A percentile compares a stretch with the other conserved stretches of the same genome.
These are phyloP conservation scores for Drosophila sucinea DNA, from an alignment of 1,140 invertebrate genomes.

Conservation along the genomic window DNA sequence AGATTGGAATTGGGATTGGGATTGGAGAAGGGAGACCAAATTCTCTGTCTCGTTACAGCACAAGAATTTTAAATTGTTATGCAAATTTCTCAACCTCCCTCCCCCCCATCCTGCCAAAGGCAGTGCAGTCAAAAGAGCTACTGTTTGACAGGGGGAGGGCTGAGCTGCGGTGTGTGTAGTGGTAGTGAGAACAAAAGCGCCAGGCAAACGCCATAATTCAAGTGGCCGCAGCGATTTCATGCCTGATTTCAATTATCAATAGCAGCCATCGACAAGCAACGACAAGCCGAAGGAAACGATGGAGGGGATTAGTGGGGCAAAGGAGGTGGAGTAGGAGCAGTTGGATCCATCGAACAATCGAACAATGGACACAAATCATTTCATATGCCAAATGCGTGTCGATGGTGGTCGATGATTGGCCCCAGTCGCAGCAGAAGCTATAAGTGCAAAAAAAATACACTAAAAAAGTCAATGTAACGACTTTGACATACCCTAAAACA, in stretches of 20 bases:
- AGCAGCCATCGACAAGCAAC: conserved; percentile 65
- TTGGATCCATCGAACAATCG: conserved; percentile 52
- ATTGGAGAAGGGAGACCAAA: neutral
- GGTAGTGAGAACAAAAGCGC: conserved; percentile 75
- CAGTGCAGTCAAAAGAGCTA: conserved; percentile 18
- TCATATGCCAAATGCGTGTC: conserved; percentile 71
- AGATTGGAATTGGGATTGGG: neutral
- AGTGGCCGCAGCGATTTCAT: conserved; percentile 78
- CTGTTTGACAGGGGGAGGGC: conserved; percentile 17
- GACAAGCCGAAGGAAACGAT: conserved; percentile 35
- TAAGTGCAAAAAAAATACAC: neutral
- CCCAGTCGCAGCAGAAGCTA: neutral
- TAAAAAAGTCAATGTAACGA: neutral
- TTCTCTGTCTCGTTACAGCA: conserved; percentile 57
- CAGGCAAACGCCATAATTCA: conserved; percentile 78
- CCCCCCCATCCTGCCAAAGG: neutral
- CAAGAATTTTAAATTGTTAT: conserved; percentile 78
- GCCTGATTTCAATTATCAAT: conserved; percentile 81
- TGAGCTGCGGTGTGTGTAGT: neutral
- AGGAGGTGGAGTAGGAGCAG: conserved; percentile 16
- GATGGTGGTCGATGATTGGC: conserved; percentile 59
- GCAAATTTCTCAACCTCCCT: conserved; percentile 54
- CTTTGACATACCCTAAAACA: neutral
- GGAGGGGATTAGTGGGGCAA: neutral
- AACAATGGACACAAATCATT: conserved; percentile 80